Evolutionary conservation across 2,888 invertebrate species (phyloP), one percentile per base, ranked within the genome.

Genomic region (Colostygia pectinataria): DNA sequence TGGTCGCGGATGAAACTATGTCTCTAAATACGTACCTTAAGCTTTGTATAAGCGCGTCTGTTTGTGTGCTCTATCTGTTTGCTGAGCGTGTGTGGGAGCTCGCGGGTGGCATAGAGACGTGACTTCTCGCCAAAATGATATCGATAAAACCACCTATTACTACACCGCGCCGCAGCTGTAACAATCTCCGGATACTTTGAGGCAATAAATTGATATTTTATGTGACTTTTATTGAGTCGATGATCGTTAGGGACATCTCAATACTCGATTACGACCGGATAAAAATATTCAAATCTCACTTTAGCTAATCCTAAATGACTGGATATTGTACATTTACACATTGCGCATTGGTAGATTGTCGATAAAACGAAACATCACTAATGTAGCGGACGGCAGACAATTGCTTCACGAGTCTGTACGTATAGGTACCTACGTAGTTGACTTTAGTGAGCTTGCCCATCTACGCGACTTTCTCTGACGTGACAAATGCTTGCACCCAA

Each of bases 1-100:
- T 79, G 80, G 76, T 71, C 77, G 75, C 70, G 78, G 78, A 83
- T 82, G 79, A 83, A 84, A 86, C 83, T 85, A 82, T 80, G 77
- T 80, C 74, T 82, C 74, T 83, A 81, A 83, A 79, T 82, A 83
- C 74, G 72, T 80, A 84, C 75, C 77, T 80, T 78, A 77, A 83
- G 77, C 74, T 80, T 77, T 74, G 78, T 81, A 77, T 76, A 74
- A 73, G 68, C 67, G 66, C 68, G 64, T 67, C 67, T 71, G 70
- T 64, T 61, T 61, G 55, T 68, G 66, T 73, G 66, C 65, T 53
- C 61, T 55, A 9, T 63, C 53, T 63, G 51, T 55, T 58, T 52
- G 51, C 55, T 59, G 57, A 62, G 55, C 61, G 59, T 60, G 59
- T 67, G 69, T 67, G 70, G 57, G 60, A 62, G 61, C 52, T 61